phyloP scores from a whole-genome alignment of 2,113 vertebrate species.

The Atherinomorus stipes region DNA sequence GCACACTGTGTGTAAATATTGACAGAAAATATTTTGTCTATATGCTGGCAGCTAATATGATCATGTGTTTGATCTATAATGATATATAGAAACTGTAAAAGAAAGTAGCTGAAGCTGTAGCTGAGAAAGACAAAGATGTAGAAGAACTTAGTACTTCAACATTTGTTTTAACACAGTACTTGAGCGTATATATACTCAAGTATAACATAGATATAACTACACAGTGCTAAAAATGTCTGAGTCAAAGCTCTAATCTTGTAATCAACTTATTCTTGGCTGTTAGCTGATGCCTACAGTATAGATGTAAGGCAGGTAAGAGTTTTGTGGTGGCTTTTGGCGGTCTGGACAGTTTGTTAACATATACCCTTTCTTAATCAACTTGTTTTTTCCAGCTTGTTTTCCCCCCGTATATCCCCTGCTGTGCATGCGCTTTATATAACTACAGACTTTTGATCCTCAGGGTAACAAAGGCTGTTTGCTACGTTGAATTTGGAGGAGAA shows the following conservation, averaged over 20 bases:
- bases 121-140: neutral
- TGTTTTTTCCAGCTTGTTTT: constrained; percentile 17
- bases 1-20: neutral
- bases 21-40: too few species aligned
- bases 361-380: constrained; percentile 14
- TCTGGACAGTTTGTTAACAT: constrained; percentile 14
- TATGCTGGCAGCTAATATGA: too few species aligned
- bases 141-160: too few species aligned
- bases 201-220: neutral
- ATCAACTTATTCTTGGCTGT: neutral
- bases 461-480: neutral
- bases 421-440: neutral
- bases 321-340: neutral
- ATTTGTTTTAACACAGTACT: neutral
- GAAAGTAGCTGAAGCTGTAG: too few species aligned
- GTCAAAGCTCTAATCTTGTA: neutral
- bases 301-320: neutral
- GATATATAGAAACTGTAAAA: too few species aligned
- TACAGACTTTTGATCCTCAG: too few species aligned
- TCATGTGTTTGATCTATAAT: too few species aligned
- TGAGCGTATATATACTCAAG: neutral
- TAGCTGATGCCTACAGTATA: neutral
- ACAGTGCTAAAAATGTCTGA: neutral
- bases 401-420: neutral
- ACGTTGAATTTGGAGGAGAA: constrained; percentile 21